Evolutionary conservation across 2,888 invertebrate genomes (phyloP).

Genomic region (Eueremaeus valkanovi): DNA sequence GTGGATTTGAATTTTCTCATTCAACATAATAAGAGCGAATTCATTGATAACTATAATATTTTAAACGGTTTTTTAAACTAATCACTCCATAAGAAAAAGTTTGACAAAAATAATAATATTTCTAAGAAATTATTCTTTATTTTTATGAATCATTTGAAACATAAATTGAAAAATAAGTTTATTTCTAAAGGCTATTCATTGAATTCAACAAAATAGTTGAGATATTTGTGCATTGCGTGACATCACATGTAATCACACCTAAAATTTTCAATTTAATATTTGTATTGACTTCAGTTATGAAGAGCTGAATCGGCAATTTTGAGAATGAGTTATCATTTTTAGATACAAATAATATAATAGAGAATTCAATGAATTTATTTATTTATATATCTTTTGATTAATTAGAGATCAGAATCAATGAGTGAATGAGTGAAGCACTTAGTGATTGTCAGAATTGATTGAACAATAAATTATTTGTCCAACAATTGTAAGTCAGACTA

Average conservation of each 20-base stretch:
- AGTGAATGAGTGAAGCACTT: constrained; percentile 10
- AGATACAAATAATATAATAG: constrained; percentile 12
- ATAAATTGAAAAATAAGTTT: neutral
- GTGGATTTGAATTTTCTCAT: too few species aligned
- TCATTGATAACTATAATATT: too few species aligned
- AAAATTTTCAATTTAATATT: constrained; percentile 16
- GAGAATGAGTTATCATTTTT: neutral
- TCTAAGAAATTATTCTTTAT: neutral
- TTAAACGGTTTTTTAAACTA: neutral
- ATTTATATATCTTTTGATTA: neutral
- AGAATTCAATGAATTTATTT: constrained; percentile 8
- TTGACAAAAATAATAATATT: neutral
- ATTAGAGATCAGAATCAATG: constrained; percentile 8
- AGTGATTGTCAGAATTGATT: neutral
- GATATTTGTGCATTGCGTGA: neutral
- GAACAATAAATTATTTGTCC: neutral
- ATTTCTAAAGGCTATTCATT: neutral
- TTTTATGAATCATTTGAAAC: too few species aligned
- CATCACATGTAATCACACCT: constrained; percentile 16
- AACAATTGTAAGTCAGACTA: neutral
- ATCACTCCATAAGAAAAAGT: neutral
- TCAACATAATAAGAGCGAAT: too few species aligned
- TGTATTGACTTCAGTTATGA: constrained; percentile 10
- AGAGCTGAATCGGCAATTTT: neutral
- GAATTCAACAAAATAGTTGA: too few species aligned